phyloP scores from a whole-genome alignment of 2,113 vertebrate species.

The Gambusia holbrooki region DNA sequence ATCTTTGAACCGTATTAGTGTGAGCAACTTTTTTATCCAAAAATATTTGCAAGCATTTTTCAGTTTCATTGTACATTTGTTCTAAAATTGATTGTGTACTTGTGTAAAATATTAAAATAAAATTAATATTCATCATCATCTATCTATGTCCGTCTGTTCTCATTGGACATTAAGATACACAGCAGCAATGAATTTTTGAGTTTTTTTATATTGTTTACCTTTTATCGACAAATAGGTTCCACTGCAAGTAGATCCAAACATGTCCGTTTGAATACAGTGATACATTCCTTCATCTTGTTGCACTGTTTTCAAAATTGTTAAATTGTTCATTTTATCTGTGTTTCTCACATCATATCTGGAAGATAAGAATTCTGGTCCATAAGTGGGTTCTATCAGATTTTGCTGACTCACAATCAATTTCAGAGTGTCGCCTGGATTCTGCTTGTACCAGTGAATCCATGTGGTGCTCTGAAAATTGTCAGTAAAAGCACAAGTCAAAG shows the following conservation, averaged over 20 bases:
- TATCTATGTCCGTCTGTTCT: too few relatives aligned
- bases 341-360: rapidly evolving
- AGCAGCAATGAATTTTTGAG: too few relatives aligned
- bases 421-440: constrained; percentile 1
- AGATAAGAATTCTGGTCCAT: rapidly evolving
- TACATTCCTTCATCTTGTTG: constrained; percentile 29
- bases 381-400: background rate
- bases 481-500: constrained; percentile 2
- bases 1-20: too few relatives aligned
- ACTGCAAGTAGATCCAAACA: constrained; percentile 1
- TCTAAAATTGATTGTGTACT: too few relatives aligned
- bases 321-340: rapidly evolving
- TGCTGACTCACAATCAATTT: background rate
- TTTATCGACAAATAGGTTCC: constrained; percentile 22
- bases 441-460: constrained; percentile 28
- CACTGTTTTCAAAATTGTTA: constrained; percentile 18
- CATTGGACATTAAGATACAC: too few relatives aligned
- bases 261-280: constrained; percentile 22
- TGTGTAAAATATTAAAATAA: too few relatives aligned
- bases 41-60: too few relatives aligned
- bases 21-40: too few relatives aligned
- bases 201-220: background rate
- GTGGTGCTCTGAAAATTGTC: rapidly evolving
- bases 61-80: too few relatives aligned
- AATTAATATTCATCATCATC: too few relatives aligned